Evolutionary conservation across 2,888 invertebrate species (phyloP), one percentile per base, ranked within the genome.

Genomic region (Spatulosminthurus flaviceps): DNA sequence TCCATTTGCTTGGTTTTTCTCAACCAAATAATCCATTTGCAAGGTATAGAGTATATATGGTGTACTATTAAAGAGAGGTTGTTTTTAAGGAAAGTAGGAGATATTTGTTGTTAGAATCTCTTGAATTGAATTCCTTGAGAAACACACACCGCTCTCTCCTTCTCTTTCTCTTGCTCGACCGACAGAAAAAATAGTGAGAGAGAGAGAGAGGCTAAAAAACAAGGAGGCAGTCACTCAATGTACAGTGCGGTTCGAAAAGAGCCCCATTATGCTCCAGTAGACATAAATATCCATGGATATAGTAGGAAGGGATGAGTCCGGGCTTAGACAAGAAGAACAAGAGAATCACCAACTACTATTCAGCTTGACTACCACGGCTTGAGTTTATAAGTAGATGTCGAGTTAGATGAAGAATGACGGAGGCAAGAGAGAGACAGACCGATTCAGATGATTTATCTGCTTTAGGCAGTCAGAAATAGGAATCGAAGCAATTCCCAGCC

Each of bases 351-450:
- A 64, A 26, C 64, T n/a, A n/a, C n/a, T 64, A 24, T 64, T 64
- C 26, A 64, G 64, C 64, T 64, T 64, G 64, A 24, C 51, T 51
- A 51, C 51, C 51, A 51, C 16, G 64, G 64, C 64, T 24, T 64
- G 22, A 64, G 64, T 64, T 64, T 64, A 64, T 64, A 76, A 75
- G 76, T 69, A 43, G 76, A 76, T 76, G 76, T 76, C 76, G 67
- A 76, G 75, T 42, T 76, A 76, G 76, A 76, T 76, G 76, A 76
- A 76, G 76, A 76, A 76, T 76, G 76, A 76, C 76, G 76, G 69
- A 76, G 76, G 76, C 76, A 41, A 66, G 67, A 76, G 76, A 67
- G 76, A 76, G 76, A 76, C 76, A 76, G 76, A 67, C 51, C 76
- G 76, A 76, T 76, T 76, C 76, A 67, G 66, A 76, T 76, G 76